phyloP scores from a whole-genome alignment of 1,140 invertebrate genomes.

The Brachionus calyciflorus region DNA sequence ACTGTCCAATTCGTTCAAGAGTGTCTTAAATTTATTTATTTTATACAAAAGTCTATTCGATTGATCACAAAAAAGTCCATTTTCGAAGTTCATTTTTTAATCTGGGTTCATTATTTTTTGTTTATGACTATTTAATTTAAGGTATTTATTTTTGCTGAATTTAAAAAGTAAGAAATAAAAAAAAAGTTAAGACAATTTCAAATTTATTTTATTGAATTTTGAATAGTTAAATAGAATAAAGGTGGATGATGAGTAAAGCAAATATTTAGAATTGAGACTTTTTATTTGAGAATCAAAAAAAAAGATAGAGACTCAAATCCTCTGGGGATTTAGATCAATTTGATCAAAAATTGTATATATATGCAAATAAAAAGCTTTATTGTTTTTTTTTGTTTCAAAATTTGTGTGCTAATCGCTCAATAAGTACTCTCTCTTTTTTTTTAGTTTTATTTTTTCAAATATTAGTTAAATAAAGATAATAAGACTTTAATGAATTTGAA shows the following conservation, averaged over 20 bases:
- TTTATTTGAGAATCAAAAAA: constrained; percentile 38
- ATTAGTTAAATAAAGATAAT: constrained; percentile 35
- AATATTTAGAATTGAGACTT: constrained; percentile 35
- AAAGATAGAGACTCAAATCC: background rate
- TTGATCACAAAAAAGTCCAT: background rate
- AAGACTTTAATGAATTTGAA: constrained; percentile 22
- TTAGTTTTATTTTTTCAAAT: constrained; percentile 38
- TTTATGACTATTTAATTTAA: background rate
- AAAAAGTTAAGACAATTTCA: constrained; percentile 1
- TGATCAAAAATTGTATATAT: constrained; percentile 20
- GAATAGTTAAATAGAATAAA: background rate
- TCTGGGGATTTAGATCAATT: constrained; percentile 37
- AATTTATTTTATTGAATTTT: background rate
- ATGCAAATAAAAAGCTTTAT: constrained; percentile 32
- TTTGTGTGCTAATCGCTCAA: constrained; percentile 14
- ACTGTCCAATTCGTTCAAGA: background rate
- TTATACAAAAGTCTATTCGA: background rate
- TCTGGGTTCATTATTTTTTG: background rate
- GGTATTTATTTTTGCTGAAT: no score
- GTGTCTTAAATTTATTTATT: constrained; percentile 18
- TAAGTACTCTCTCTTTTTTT: constrained; percentile 27
- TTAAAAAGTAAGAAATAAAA: background rate
- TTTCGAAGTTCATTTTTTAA: background rate
- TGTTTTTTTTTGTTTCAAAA: constrained; percentile 11
- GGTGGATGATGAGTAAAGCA: constrained; percentile 34